Percentiles rank a stretch among this genome's conserved stretches.
Conservation (phyloP, 2,113 vertebrate genomes). For the Silurus meridionalis region DNA sequence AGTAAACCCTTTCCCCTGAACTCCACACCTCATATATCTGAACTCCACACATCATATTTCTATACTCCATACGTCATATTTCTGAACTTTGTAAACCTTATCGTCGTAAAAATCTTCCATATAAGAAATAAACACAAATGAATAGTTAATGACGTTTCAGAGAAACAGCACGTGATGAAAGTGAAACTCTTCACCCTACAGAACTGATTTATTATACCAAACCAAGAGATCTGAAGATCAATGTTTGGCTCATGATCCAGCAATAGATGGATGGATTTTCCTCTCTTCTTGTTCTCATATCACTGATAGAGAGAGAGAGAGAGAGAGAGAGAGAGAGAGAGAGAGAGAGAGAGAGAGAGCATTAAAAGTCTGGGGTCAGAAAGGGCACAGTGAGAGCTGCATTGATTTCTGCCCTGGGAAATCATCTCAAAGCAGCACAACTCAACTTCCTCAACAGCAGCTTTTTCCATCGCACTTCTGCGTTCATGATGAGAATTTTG, state of each 20-base stretch:
- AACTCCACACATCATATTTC: too few relatives aligned
- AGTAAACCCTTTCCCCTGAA: too few relatives aligned
- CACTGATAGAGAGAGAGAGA: neutral
- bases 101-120: neutral
- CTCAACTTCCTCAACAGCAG: conserved; percentile 28
- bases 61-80: too few relatives aligned
- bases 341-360: neutral
- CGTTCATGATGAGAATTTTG: neutral
- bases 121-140: neutral
- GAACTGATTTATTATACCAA: neutral
- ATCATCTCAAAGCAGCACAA: conserved; percentile 30
- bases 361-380: conserved; percentile 36
- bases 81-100: too few relatives aligned
- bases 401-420: conserved; percentile 45
- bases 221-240: neutral
- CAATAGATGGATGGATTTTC: neutral
- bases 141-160: neutral
- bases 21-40: too few relatives aligned
- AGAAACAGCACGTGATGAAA: neutral
- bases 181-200: neutral
- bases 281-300: neutral
- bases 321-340: too few relatives aligned
- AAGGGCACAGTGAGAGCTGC: conserved; percentile 25
- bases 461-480: neutral
- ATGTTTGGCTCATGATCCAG: neutral